A percentile compares a stretch with the other conserved stretches of the same genome.
Evolutionary conservation across 2,797 vertebrate genomes (phyloP).

Genomic region (Discoglossus pictus): DNA sequence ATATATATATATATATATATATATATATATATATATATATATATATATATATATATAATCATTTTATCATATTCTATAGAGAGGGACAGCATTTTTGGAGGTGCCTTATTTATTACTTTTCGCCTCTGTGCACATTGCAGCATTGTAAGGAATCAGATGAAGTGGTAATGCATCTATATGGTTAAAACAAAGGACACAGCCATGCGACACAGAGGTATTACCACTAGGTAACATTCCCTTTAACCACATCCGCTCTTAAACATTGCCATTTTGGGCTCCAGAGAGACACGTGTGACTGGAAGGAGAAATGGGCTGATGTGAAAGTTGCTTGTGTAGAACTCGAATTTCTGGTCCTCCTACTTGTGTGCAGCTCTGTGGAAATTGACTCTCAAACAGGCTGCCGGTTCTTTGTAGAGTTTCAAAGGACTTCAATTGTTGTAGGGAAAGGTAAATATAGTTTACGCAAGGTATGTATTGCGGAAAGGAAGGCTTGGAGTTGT

Average conservation of each 20-base stretch:
- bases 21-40: too few species aligned
- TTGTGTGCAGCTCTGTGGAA: constrained; percentile 59
- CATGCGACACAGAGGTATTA: neutral
- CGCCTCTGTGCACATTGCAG: too few species aligned
- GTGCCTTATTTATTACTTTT: too few species aligned
- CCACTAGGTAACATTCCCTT: neutral
- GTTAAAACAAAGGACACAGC: too few species aligned
- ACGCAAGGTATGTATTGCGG: constrained; percentile 57
- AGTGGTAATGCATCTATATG: too few species aligned
- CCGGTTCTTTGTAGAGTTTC: constrained; percentile 43
- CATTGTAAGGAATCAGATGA: too few species aligned
- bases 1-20: too few species aligned
- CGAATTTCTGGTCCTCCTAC: constrained; percentile 62
- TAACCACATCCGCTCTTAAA: neutral
- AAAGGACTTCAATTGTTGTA: constrained; percentile 52
- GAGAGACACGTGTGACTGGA: neutral
- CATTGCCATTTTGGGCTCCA: neutral
- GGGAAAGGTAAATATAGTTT: constrained; percentile 63
- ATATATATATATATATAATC: too few species aligned
- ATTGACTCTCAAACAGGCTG: constrained; percentile 55
- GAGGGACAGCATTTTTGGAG: too few species aligned
- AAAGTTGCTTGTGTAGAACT: constrained; percentile 23
- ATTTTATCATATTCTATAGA: too few species aligned
- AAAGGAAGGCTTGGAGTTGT: constrained; percentile 59
- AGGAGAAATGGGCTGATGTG: neutral